Evolutionary conservation across 2,797 vertebrate genomes (phyloP).

Genomic region (Molothrus aeneus): DNA sequence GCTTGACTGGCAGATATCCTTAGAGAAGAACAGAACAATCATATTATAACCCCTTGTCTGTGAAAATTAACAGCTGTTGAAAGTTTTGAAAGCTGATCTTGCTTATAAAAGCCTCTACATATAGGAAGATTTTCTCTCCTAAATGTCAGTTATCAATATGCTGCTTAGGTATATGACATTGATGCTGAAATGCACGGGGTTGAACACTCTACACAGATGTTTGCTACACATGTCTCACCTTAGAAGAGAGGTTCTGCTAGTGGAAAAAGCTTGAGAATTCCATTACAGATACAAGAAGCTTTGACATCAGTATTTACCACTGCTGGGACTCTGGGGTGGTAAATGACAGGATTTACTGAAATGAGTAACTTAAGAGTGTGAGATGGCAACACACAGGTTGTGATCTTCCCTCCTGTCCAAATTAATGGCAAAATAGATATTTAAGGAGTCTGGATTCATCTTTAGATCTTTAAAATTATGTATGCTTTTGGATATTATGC

Average conservation of each 20-base stretch:
- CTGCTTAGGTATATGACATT: background rate
- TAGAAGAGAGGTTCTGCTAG: background rate
- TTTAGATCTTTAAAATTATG: background rate
- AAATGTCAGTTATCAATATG: background rate
- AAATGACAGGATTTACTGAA: background rate
- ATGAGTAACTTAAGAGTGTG: no score
- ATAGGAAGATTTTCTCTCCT: background rate
- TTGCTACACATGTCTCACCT: background rate
- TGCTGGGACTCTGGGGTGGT: background rate
- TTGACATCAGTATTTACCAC: background rate
- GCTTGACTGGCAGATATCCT: background rate
- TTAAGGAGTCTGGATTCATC: background rate
- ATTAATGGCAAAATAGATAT: background rate
- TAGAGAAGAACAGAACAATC: background rate
- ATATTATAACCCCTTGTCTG: background rate
- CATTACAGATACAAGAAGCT: background rate
- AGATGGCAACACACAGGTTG: background rate
- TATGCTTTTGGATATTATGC: background rate
- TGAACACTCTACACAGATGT: background rate
- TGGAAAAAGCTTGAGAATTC: background rate
- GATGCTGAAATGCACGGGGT: background rate
- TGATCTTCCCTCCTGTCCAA: background rate
- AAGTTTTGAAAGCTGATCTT: conserved; percentile 4
- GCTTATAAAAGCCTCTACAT: background rate
- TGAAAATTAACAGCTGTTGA: background rate